Evolutionary conservation across 2,888 invertebrate genomes (phyloP).

Genomic region (Mimumesa dahlbomi): DNA sequence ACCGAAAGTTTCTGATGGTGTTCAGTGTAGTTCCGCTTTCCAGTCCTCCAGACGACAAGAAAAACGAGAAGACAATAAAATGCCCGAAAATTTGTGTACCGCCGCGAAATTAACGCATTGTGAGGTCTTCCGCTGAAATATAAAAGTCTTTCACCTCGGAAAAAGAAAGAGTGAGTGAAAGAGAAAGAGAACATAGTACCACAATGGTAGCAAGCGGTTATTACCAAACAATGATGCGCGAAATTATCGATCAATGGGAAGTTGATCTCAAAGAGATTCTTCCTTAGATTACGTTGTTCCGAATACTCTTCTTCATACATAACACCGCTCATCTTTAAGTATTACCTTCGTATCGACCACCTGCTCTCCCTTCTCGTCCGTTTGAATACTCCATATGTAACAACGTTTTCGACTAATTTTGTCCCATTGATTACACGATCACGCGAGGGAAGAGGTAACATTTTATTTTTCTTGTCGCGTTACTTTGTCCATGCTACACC

Average conservation of each 20-base stretch:
- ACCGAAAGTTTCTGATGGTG: not conserved
- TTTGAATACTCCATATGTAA: constrained; percentile 42
- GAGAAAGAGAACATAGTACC: constrained; percentile 24
- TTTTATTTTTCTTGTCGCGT: too few relatives aligned
- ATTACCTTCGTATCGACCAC: constrained; percentile 60
- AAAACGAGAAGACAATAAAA: not conserved
- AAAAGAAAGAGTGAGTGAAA: too few relatives aligned
- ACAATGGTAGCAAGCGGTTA: constrained; percentile 51
- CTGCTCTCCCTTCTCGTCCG: constrained; percentile 52
- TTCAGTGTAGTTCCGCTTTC: constrained; percentile 22
- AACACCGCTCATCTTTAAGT: constrained; percentile 49
- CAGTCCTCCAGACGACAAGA: not conserved
- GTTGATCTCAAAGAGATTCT: constrained; percentile 60
- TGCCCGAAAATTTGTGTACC: not conserved
- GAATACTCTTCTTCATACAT: constrained; percentile 31
- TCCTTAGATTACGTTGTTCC: constrained; percentile 57
- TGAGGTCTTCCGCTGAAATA: constrained; percentile 36
- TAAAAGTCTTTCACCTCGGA: constrained; percentile 11
- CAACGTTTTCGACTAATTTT: constrained; percentile 40
- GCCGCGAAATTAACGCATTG: constrained; percentile 33
- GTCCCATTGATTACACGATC: constrained; percentile 41
- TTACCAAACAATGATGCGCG: constrained; percentile 61
- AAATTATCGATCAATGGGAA: constrained; percentile 63
- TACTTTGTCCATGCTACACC: too few relatives aligned
- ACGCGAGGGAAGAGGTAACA: constrained; percentile 54